A percentile compares a stretch with the other conserved stretches of the same genome.
Conservation (phyloP, 2,113 vertebrate species). For the Synchiropus splendidus region DNA sequence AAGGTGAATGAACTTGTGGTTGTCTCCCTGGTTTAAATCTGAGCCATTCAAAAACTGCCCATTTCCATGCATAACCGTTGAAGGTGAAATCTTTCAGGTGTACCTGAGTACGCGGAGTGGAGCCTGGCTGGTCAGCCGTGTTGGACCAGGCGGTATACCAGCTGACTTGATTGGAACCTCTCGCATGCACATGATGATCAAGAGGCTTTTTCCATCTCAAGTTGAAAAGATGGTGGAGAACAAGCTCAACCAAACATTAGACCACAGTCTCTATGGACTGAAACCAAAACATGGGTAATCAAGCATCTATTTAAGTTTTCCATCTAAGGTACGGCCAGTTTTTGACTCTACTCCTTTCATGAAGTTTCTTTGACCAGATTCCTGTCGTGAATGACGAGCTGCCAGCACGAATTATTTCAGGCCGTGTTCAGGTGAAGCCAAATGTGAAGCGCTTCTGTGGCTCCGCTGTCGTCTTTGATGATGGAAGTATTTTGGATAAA, state of each 20-base stretch:
- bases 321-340: background rate
- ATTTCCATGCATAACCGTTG: background rate
- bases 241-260: constrained; percentile 57
- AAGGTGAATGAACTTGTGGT: constrained; percentile 47
- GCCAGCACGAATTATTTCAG: constrained; percentile 74
- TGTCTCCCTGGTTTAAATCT: background rate
- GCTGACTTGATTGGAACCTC: constrained; percentile 4
- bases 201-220: constrained; percentile 46
- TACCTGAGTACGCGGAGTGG: constrained; percentile 84
- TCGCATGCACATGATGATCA: constrained; percentile 53
- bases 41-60: no score
- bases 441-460: constrained; percentile 72
- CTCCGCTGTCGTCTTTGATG: constrained; percentile 71
- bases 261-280: constrained; percentile 74
- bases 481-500: constrained; percentile 70
- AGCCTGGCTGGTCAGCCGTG: constrained; percentile 69
- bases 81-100: constrained; percentile 60
- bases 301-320: background rate
- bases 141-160: constrained; percentile 66
- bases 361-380: constrained; percentile 55
- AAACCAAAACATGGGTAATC: constrained; percentile 67
- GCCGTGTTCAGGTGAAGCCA: constrained; percentile 71
- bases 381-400: constrained; percentile 74
- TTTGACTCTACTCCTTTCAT: no score
- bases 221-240: constrained; percentile 44